Evolutionary conservation across 2,113 vertebrate species (phyloP).

Genomic region (Cranoglanis bouderius): DNA sequence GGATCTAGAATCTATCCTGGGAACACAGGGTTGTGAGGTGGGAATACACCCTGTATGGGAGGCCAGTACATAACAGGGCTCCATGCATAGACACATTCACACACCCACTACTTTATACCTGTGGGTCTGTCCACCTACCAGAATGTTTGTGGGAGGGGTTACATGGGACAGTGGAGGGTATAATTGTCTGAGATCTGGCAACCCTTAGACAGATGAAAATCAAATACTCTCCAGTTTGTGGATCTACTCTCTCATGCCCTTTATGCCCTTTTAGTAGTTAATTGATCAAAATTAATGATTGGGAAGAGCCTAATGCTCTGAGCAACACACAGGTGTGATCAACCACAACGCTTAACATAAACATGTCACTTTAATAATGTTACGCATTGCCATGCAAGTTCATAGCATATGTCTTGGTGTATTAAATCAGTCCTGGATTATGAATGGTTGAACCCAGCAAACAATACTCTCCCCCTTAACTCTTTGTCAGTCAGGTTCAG

Average conservation of each 20-base stretch:
- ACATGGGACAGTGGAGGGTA: background rate
- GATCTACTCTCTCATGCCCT: slow-evolving; percentile 24
- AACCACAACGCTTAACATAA: background rate
- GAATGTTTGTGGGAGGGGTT: background rate
- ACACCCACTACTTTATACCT: background rate
- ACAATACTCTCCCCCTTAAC: slow-evolving; percentile 18
- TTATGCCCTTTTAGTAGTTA: slow-evolving; percentile 12
- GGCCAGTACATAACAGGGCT: background rate
- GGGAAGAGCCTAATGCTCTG: background rate
- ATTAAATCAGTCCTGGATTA: slow-evolving; percentile 7
- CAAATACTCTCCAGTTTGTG: slow-evolving; percentile 17
- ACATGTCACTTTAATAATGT: background rate
- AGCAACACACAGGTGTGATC: background rate
- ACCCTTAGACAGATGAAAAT: slow-evolving; percentile 16
- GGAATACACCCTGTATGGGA: background rate
- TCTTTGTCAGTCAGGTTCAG: slow-evolving; percentile 25
- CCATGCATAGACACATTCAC: background rate
- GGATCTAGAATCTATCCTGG: background rate
- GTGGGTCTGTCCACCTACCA: background rate
- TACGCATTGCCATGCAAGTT: background rate
- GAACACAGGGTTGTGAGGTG: background rate
- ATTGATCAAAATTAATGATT: slow-evolving; percentile 35
- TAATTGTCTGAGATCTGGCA: slow-evolving; percentile 10
- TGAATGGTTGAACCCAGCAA: slow-evolving; percentile 7
- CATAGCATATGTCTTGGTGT: background rate